phyloP scores from a whole-genome alignment of 1,140 invertebrate species.

The Hylaeus anthracinus region DNA sequence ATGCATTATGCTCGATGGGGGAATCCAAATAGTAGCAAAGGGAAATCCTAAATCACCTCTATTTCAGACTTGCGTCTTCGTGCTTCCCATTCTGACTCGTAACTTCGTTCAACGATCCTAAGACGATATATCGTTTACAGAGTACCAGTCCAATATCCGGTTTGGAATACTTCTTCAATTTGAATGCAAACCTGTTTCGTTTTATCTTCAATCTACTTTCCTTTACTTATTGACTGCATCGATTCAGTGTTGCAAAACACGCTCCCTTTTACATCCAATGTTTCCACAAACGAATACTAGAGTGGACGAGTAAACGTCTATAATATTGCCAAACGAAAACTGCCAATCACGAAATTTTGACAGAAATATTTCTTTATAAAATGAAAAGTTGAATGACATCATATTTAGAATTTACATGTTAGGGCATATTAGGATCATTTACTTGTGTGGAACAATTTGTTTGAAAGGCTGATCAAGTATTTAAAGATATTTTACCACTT shows the following conservation, averaged over 20 bases:
- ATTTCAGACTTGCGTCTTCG: conserved; percentile 53
- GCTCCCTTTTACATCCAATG: neutral
- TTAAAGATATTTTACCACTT: no score
- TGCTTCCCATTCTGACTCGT: conserved; percentile 32
- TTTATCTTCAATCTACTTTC: neutral
- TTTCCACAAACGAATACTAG: neutral
- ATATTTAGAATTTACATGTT: no score
- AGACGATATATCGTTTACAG: conserved; percentile 26
- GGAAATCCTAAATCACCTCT: conserved; percentile 69
- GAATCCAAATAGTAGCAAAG: conserved; percentile 44
- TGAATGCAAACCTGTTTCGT: neutral
- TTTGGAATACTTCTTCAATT: conserved; percentile 6
- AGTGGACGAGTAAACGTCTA: no score
- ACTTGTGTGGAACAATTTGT: no score
- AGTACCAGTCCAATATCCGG: neutral
- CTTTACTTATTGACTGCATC: neutral
- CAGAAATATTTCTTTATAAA: neutral
- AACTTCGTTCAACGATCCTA: neutral
- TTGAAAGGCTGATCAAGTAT: no score
- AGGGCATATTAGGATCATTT: no score
- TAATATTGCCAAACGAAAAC: neutral
- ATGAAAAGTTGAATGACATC: no score
- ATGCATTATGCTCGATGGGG: neutral
- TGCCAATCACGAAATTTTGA: neutral
- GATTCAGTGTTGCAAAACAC: neutral